phyloP scores from a whole-genome alignment of 2,888 invertebrate species.

The Ditylenchus weischeri region DNA sequence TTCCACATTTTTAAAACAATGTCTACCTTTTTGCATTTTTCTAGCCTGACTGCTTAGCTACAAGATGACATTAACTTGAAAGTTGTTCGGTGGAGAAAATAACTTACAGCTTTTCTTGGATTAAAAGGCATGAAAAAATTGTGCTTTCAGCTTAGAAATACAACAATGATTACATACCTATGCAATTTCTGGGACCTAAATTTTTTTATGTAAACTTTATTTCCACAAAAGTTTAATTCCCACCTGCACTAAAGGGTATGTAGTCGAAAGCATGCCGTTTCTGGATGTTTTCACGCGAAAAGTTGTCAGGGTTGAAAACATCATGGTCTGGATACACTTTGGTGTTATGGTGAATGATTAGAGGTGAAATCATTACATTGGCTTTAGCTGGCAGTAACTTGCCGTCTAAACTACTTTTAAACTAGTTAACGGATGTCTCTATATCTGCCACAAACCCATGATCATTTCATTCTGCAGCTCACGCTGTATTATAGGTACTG shows the following conservation, averaged over 20 bases:
- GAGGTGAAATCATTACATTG: constrained; percentile 34
- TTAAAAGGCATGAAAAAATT: no score
- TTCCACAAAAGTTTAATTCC: no score
- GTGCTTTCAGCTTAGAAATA: neutral
- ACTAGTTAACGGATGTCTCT: neutral
- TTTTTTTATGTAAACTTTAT: no score
- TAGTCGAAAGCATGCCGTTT: constrained; percentile 41
- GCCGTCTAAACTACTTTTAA: constrained; percentile 27
- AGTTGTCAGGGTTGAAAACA: constrained; percentile 60
- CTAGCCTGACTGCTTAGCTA: no score
- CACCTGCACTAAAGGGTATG: constrained; percentile 44
- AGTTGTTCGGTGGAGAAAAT: no score
- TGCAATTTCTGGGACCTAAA: constrained; percentile 45
- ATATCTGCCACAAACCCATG: constrained; percentile 17
- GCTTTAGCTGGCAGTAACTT: constrained; percentile 47
- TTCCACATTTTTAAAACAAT: no score
- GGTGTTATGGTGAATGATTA: constrained; percentile 57
- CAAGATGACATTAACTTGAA: no score
- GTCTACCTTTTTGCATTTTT: no score
- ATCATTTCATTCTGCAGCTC: constrained; percentile 32
- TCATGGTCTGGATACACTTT: constrained; percentile 57
- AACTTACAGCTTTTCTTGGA: no score
- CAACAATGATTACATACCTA: constrained; percentile 25
- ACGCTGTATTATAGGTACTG: constrained; percentile 38
- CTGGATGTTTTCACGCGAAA: constrained; percentile 54